Percentiles rank a stretch among this genome's conserved stretches.
Evolutionary conservation across 2,888 invertebrate genomes (phyloP).

Genomic region (Aethes cnicana): DNA sequence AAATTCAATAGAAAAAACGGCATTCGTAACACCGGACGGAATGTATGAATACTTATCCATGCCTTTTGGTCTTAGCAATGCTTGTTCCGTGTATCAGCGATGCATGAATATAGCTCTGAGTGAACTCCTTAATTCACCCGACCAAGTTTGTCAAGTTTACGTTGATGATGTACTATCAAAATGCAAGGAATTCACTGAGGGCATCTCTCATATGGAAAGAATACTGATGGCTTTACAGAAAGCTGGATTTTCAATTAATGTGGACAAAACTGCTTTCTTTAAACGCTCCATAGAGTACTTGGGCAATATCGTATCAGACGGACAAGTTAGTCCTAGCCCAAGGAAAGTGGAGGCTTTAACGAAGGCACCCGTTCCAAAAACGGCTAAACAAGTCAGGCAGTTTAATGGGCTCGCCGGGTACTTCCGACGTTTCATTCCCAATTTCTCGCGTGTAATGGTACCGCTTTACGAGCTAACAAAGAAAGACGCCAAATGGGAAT

Average conservation of each 20-base stretch:
- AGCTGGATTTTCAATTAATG: neutral
- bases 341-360: slow-evolving; percentile 7
- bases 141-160: no score
- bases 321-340: neutral
- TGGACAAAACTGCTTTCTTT: slow-evolving; percentile 2
- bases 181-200: no score
- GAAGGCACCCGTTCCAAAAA: neutral
- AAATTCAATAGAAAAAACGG: slow-evolving; percentile 25
- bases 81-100: no score
- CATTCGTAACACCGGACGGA: neutral
- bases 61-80: neutral
- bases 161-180: no score
- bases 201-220: neutral
- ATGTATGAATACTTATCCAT: neutral
- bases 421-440: slow-evolving; percentile 5
- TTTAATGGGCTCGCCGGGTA: slow-evolving; percentile 4
- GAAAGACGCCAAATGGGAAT: slow-evolving; percentile 3
- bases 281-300: slow-evolving; percentile 2
- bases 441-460: neutral
- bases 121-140: no score
- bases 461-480: slow-evolving; percentile 7
- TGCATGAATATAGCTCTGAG: no score
- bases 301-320: neutral
- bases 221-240: neutral
- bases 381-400: slow-evolving; percentile 10